phyloP scores from a whole-genome alignment of 2,797 vertebrate genomes.

The Labeo calbasu region DNA sequence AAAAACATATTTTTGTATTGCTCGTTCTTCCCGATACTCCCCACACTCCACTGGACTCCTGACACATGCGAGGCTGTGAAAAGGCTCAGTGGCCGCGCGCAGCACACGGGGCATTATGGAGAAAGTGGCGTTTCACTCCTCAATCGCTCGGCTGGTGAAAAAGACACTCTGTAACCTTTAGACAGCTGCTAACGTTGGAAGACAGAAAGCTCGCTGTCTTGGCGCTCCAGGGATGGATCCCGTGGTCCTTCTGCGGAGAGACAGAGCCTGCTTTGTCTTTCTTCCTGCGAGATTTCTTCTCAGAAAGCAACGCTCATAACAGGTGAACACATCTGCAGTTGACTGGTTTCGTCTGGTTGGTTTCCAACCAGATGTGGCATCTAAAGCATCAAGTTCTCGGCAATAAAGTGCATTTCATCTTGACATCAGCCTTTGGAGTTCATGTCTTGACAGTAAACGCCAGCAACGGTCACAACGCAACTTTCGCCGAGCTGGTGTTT shows the following conservation, averaged over 20 bases:
- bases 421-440: background rate
- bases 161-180: conserved; percentile 29
- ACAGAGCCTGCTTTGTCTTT: conserved; percentile 27
- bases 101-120: conserved; percentile 59
- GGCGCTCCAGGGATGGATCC: conserved; percentile 25
- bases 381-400: conserved; percentile 16
- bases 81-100: conserved; percentile 36
- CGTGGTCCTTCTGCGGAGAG: conserved; percentile 11
- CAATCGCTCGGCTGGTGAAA: conserved; percentile 7
- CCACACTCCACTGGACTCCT: conserved; percentile 46
- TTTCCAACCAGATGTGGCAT: conserved; percentile 37
- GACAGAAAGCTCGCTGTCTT: conserved; percentile 3
- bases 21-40: conserved; percentile 38
- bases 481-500: background rate
- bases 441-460: conserved; percentile 10
- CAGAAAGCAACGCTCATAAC: background rate
- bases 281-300: conserved; percentile 19
- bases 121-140: conserved; percentile 51
- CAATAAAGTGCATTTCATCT: conserved; percentile 13
- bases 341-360: background rate
- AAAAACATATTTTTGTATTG: conserved; percentile 33
- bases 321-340: conserved; percentile 29
- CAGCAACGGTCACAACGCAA: conserved; percentile 15
- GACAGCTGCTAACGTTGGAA: conserved; percentile 50
- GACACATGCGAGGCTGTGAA: conserved; percentile 58